Evolutionary conservation across 2,888 invertebrate species (phyloP), one percentile per base, ranked within the genome.

Genomic region (Papilio protenor): DNA sequence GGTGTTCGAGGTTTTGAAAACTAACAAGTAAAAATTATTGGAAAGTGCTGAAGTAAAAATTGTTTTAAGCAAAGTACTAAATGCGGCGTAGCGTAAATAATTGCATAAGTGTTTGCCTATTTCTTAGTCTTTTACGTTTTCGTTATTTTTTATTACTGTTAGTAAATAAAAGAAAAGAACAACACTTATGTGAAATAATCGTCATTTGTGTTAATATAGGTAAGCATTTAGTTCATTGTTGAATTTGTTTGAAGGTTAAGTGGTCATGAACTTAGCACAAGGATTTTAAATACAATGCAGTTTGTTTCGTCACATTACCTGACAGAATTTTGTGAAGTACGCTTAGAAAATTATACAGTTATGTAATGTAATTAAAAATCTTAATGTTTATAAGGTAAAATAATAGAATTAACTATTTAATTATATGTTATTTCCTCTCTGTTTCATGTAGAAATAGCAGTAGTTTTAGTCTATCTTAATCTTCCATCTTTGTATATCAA

Each of bases 51-150:
- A 61, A 61, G 61, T 64, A 64, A 61, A 33, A 61, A 33, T 33
- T 61, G 61, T 64, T 74, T 23, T 55, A 61, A 73, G 73, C 61
- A 74, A 74, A 74, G 74, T 64, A 47, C 27, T 74, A 64, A 74
- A 74, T 18, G 47, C 49, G 27, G 61, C 64, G 74, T 27, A 74
- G 49, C 74, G 64, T 64, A 49, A 74, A 47, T 2, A 18, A 61
- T 74, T 74, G 33, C 49, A 16, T 47, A 74, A 64, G n/a, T 49
- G 74, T 27, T 16, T 55, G 55, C 8, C 8, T 49, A 70, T 23
- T n/a, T 70, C 11, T 27, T 18, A 18, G 2, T 52, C 12, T 27
- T 59, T 61, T 6, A 33, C 16, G 18, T 1, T 33, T 61, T 61
- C 8, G 23, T 23, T 59, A 59, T 18, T 27, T 61, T 61, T 33